These are phyloP conservation scores for Campopleginae sp. DNA, from an alignment of 2,888 invertebrate species.

Conservation along the genomic window DNA sequence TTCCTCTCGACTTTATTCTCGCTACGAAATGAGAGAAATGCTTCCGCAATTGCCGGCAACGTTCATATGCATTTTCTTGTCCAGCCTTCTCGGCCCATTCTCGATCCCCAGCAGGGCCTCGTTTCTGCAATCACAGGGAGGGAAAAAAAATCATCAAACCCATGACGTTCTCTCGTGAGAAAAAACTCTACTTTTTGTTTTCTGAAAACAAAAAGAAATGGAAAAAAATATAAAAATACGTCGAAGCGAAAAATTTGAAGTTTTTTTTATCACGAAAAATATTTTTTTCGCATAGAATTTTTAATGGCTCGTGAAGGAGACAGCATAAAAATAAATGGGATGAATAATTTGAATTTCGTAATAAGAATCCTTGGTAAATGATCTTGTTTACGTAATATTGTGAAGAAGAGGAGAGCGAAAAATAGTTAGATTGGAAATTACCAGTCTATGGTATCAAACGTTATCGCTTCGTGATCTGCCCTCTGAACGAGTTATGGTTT, in stretches of 20 bases:
- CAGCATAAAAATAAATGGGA: neutral
- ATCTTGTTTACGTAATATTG: constrained; percentile 54
- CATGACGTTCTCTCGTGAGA: too few relatives aligned
- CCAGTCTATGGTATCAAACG: constrained; percentile 54
- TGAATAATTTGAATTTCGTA: constrained; percentile 54
- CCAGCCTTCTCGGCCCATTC: neutral
- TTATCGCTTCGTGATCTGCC: constrained; percentile 65
- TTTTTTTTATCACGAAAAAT: too few relatives aligned
- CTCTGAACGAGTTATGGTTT: constrained; percentile 62
- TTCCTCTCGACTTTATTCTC: constrained; percentile 15
- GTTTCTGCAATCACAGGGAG: too few relatives aligned
- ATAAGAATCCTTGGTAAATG: constrained; percentile 33
- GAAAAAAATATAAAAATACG: too few relatives aligned
- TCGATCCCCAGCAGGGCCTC: neutral
- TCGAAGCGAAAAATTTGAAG: too few relatives aligned
- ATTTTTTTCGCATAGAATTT: neutral
- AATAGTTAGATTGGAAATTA: constrained; percentile 58
- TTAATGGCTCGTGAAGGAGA: neutral
- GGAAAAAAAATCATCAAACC: too few relatives aligned
- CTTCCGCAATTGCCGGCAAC: constrained; percentile 39
- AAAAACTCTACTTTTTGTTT: too few relatives aligned
- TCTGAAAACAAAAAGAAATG: too few relatives aligned
- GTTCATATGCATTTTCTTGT: constrained; percentile 1
- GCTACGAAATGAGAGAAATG: constrained; percentile 52
- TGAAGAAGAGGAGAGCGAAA: neutral